phyloP scores from a whole-genome alignment of 2,888 invertebrate species.

The Polyploca ridens region DNA sequence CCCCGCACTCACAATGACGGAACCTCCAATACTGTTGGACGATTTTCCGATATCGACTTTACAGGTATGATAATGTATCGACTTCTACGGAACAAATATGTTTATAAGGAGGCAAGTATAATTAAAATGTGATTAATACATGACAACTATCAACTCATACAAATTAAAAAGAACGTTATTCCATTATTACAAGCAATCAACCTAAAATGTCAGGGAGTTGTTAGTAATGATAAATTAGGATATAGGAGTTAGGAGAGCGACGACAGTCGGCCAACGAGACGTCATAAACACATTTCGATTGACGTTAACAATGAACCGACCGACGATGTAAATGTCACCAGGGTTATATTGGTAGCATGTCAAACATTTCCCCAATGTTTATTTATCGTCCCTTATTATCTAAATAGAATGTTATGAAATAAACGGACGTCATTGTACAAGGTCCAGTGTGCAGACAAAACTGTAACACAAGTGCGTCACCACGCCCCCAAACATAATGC shows the following conservation, averaged over 20 bases:
- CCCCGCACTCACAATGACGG: conserved; percentile 68
- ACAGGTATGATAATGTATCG: conserved; percentile 51
- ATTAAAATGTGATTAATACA: neutral
- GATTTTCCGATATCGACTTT: conserved; percentile 61
- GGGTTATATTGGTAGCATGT: conserved; percentile 50
- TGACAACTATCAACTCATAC: neutral
- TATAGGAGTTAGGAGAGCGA: neutral
- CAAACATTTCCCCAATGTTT: conserved; percentile 47
- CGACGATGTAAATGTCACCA: conserved; percentile 47
- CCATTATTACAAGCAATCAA: neutral
- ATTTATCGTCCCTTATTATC: conserved; percentile 66
- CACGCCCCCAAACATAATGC: conserved; percentile 49
- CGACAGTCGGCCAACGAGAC: conserved; percentile 19
- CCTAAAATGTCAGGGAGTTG: conserved; percentile 23
- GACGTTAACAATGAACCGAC: conserved; percentile 36
- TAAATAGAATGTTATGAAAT: conserved; percentile 68
- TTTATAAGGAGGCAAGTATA: neutral
- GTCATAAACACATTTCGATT: conserved; percentile 39
- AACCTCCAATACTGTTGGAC: conserved; percentile 51
- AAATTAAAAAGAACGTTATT: neutral
- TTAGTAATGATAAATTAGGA: neutral
- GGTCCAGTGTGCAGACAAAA: conserved; percentile 47
- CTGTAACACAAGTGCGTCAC: conserved; percentile 62
- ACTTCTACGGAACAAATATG: neutral
- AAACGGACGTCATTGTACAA: conserved; percentile 59